A percentile compares a stretch with the other conserved stretches of the same genome.
Evolutionary conservation across 2,113 vertebrate genomes (phyloP).

Genomic region (Phrynocephalus versicolor): DNA sequence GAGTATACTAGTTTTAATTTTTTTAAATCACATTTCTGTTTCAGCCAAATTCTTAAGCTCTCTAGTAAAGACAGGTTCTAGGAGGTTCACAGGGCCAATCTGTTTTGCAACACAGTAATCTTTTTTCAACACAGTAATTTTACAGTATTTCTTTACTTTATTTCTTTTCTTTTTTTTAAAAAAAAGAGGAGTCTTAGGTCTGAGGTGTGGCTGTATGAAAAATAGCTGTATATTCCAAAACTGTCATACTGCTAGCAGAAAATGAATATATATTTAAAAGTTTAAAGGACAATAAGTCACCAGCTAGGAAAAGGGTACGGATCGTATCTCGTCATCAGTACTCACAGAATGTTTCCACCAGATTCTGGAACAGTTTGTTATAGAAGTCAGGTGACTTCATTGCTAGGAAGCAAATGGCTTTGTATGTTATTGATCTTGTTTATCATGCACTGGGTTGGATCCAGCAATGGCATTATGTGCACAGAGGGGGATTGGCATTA

Average conservation of each 20-base stretch:
- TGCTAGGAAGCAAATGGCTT: background rate
- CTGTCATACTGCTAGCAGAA: background rate
- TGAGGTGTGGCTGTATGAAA: no score
- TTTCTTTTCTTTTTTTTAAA: no score
- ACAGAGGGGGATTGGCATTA: no score
- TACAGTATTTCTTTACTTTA: no score
- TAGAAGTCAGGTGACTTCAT: background rate
- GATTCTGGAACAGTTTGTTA: slow-evolving; percentile 46
- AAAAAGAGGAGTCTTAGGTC: no score
- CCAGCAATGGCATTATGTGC: no score
- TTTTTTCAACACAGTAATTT: background rate
- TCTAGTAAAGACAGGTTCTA: no score
- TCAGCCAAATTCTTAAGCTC: no score
- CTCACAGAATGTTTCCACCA: slow-evolving; percentile 46
- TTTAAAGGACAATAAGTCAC: no score
- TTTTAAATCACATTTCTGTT: no score
- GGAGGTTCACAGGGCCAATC: background rate
- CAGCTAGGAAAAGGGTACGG: background rate
- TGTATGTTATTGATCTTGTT: background rate
- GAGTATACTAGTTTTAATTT: no score
- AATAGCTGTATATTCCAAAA: background rate
- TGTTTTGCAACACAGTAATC: background rate
- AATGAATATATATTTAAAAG: background rate
- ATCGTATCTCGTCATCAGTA: background rate
- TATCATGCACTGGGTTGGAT: background rate